Evolutionary conservation across 1,140 invertebrate genomes (phyloP).

Genomic region (Probaryconus sp.): DNA sequence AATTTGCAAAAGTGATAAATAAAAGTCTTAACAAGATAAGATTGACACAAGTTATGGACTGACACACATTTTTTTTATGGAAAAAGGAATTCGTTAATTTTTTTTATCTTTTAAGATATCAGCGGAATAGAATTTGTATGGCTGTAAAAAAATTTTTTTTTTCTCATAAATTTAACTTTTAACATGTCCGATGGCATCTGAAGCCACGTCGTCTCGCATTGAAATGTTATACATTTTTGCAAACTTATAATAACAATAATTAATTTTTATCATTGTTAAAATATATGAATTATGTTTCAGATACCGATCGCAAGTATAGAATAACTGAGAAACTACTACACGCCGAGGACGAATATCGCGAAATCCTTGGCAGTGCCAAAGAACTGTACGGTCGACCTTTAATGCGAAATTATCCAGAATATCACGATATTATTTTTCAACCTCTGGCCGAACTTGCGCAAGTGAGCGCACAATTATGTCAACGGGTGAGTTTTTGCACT

Average conservation of each 20-base stretch:
- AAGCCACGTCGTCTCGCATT: no score
- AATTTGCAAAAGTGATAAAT: neutral
- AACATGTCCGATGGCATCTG: no score
- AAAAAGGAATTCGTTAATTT: neutral
- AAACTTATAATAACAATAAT: conserved; percentile 9
- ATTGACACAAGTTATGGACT: conserved; percentile 1
- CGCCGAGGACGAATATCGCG: conserved; percentile 77
- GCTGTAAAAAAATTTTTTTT: no score
- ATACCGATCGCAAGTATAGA: conserved; percentile 75
- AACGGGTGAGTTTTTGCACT: conserved; percentile 74
- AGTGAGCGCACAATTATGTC: conserved; percentile 75
- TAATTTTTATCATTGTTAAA: conserved; percentile 36
- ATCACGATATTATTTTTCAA: conserved; percentile 78
- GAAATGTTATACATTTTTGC: no score
- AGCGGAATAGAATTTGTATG: no score
- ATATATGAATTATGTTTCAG: conserved; percentile 62
- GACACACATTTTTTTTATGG: conserved; percentile 9
- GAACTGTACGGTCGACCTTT: conserved; percentile 79
- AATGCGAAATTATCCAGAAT: conserved; percentile 75
- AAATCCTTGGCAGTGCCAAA: conserved; percentile 75
- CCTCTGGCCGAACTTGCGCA: conserved; percentile 77
- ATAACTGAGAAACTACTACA: conserved; percentile 77
- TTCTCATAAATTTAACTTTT: no score
- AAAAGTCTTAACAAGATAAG: neutral
- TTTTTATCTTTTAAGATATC: no score